phyloP scores from a whole-genome alignment of 2,797 vertebrate genomes.

The Acipenser oxyrinchus region DNA sequence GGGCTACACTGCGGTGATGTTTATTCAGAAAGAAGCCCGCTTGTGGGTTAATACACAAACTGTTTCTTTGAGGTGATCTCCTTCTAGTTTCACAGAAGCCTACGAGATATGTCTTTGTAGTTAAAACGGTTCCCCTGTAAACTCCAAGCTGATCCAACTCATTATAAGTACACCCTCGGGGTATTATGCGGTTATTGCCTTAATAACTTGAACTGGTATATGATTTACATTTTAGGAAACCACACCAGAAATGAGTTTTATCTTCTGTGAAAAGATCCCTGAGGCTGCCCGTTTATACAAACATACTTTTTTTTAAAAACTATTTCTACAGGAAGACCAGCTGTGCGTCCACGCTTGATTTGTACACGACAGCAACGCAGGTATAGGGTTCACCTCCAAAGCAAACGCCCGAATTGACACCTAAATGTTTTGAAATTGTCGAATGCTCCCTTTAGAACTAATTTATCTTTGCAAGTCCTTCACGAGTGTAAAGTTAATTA shows the following conservation, averaged over 20 bases:
- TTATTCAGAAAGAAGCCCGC: constrained; percentile 17
- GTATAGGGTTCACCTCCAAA: no score
- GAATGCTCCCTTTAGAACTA: no score
- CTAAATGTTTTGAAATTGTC: no score
- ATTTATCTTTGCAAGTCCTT: no score
- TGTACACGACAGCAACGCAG: no score
- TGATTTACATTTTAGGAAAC: constrained; percentile 35
- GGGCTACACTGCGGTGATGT: constrained; percentile 11
- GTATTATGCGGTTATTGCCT: constrained; percentile 22
- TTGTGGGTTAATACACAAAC: constrained; percentile 26
- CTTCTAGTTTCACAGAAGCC: constrained; percentile 29
- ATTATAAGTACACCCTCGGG: constrained; percentile 24
- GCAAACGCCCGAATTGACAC: no score
- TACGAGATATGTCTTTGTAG: constrained; percentile 29
- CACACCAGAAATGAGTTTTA: constrained; percentile 28
- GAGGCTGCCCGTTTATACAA: constrained; percentile 16
- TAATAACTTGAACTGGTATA: constrained; percentile 32
- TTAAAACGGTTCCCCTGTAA: constrained; percentile 24
- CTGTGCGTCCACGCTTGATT: constrained; percentile 15
- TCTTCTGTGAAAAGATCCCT: constrained; percentile 22
- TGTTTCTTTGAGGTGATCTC: constrained; percentile 30
- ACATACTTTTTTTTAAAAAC: constrained; percentile 18
- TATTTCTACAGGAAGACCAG: constrained; percentile 21
- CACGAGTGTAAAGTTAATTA: no score
- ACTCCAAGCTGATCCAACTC: constrained; percentile 23